Evolutionary conservation across 2,888 invertebrate genomes (phyloP), one percentile per base, ranked within the genome.

Genomic region (Stenolophus ochropezus): DNA sequence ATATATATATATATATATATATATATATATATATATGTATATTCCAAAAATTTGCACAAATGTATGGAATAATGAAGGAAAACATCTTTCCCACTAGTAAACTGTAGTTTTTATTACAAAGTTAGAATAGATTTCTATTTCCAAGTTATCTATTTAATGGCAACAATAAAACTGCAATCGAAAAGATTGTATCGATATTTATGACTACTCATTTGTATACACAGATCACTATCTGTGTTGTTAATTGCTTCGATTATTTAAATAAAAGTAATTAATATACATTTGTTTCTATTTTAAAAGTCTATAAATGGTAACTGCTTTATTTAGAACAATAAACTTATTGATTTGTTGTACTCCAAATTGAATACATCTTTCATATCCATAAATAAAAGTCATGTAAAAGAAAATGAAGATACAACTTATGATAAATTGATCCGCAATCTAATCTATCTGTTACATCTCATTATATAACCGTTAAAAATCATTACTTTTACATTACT

Each of bases 361-460:
- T 42, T 6, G 33, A 42, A 42, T 42, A 42, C 33, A 42, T 42
- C 33, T 42, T 8, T 4, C 33, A 42, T 42, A 8, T 6, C 33
- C 33, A 42, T 42, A 42, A 61, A 61, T 61, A 61, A 61, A 61
- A 61, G 58, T 23, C 25, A 61, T 61, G 23, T 23, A 61, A n/a
- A 14, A 23, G 4, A 61, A 61, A 61, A 25, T 61, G 61, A 61
- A 61, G 61, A 61, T 61, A 61, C 61, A 23, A 25, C 20, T 21
- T 61, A 61, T 61, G 61, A 61, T 61, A 61, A 61, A 61, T 61
- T 25, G 61, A 61, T 61, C 61, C 25, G 61, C 61, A 61, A 61
- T 61, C 61, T 61, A 61, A 61, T 61, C 61, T 61, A 61, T 61
- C 61, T 61, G 61, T 61, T 61, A 61, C 61, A 61, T 61, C 61